A percentile compares a stretch with the other conserved stretches of the same genome.
phyloP scores from a whole-genome alignment of 2,797 vertebrate genomes.

The Siniperca obscura region DNA sequence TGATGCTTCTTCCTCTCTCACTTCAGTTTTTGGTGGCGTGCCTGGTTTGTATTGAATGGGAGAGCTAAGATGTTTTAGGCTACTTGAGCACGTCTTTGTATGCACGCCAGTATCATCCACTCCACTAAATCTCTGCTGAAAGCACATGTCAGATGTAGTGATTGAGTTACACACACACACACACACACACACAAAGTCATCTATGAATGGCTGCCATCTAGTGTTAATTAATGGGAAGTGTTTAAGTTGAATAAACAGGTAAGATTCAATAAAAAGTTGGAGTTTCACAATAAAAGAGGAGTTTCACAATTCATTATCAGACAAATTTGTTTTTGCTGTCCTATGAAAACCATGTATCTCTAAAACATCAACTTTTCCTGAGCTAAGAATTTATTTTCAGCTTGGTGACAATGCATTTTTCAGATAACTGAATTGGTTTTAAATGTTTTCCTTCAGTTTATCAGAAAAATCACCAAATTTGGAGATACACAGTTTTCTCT shows the following conservation, averaged over 20 bases:
- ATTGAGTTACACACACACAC: not conserved
- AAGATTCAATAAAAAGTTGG: not conserved
- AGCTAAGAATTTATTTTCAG: not conserved
- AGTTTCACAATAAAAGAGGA: slow-evolving; percentile 1
- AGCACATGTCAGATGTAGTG: slow-evolving; percentile 35
- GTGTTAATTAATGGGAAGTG: slow-evolving; percentile 46
- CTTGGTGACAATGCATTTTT: not conserved
- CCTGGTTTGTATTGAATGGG: slow-evolving; percentile 30
- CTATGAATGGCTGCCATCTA: slow-evolving; percentile 64
- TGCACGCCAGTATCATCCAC: slow-evolving; percentile 29
- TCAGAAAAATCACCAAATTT: not conserved
- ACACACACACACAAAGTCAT: not conserved
- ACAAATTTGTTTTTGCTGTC: not conserved
- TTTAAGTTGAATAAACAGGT: not conserved
- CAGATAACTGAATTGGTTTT: not conserved
- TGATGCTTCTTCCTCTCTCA: slow-evolving; percentile 40
- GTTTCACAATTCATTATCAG: not conserved
- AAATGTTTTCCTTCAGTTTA: not conserved
- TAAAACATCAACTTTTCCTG: not conserved
- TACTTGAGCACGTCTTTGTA: slow-evolving; percentile 31
- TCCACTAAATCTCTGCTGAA: slow-evolving; percentile 40
- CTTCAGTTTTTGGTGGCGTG: slow-evolving; percentile 39
- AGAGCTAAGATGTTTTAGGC: slow-evolving; percentile 19
- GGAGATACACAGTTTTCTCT: not conserved
- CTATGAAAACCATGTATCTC: not conserved